Conservation (phyloP, 2,888 invertebrate genomes). For the Anarsia innoxiella region DNA sequence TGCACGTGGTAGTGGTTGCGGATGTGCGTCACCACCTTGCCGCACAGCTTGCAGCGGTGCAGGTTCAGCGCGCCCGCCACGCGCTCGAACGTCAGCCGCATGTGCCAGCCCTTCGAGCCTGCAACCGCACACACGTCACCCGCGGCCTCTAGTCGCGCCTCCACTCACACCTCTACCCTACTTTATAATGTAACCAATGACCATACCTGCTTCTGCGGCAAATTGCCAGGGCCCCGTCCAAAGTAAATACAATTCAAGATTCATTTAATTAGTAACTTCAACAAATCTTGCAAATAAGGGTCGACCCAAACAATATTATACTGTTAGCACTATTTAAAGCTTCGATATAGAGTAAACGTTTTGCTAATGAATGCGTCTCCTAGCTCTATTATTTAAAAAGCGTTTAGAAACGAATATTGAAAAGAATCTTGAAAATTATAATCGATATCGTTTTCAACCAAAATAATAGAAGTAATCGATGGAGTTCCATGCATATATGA, state of each 20-base stretch:
- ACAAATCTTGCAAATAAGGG: constrained; percentile 33
- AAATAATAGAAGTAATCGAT: constrained; percentile 47
- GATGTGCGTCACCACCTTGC: constrained; percentile 96
- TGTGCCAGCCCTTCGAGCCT: constrained; percentile 97
- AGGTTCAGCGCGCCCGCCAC: constrained; percentile 94
- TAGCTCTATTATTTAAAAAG: constrained; percentile 66
- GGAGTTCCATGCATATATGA: constrained; percentile 73
- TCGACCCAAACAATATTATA: constrained; percentile 34
- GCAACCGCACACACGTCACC: constrained; percentile 68
- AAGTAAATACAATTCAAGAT: no score
- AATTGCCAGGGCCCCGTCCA: no score
- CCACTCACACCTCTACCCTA: constrained; percentile 18
- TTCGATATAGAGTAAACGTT: constrained; percentile 53
- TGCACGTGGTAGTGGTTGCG: constrained; percentile 96
- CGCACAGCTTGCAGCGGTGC: constrained; percentile 95
- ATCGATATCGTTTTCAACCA: constrained; percentile 25
- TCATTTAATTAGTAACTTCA: no score
- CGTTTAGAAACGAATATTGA: constrained; percentile 53
- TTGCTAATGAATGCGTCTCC: constrained; percentile 55
- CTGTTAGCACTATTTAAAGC: constrained; percentile 59
- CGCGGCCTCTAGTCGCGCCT: neutral
- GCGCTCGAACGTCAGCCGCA: constrained; percentile 95
- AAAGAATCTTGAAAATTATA: constrained; percentile 29
- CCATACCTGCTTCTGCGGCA: no score
- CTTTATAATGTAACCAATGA: no score